A percentile compares a stretch with the other conserved stretches of the same genome.
phyloP scores from a whole-genome alignment of 1,140 invertebrate species.

The Macrostomum lignano region DNA sequence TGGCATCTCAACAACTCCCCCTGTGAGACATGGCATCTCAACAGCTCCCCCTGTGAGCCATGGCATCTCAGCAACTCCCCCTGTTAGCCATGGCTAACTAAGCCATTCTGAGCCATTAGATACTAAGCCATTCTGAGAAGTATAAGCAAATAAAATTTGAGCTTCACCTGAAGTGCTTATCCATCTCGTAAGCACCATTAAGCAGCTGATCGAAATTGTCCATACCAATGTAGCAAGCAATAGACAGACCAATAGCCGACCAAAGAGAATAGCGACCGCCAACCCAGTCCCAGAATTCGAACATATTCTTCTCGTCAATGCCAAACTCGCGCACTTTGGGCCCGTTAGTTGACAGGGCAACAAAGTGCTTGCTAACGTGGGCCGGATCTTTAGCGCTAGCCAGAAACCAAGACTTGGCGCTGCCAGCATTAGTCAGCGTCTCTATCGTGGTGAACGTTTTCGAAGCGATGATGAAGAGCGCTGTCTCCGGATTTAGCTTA shows the following conservation, averaged over 20 bases:
- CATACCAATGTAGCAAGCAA: constrained; percentile 67
- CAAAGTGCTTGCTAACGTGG: constrained; percentile 50
- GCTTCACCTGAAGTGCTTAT: constrained; percentile 72
- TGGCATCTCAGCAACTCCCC: not conserved
- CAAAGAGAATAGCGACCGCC: constrained; percentile 86
- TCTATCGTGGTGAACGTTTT: constrained; percentile 98
- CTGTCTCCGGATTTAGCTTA: constrained; percentile 62
- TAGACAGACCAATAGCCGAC: constrained; percentile 90
- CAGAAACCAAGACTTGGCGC: constrained; percentile 81
- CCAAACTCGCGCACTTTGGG: constrained; percentile 78
- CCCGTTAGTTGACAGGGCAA: constrained; percentile 77
- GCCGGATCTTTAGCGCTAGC: constrained; percentile 52
- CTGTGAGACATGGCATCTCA: too few relatives aligned
- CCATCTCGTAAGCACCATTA: constrained; percentile 64
- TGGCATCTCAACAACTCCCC: too few relatives aligned
- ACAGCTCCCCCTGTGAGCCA: too few relatives aligned
- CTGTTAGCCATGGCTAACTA: too few relatives aligned
- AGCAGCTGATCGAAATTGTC: constrained; percentile 77
- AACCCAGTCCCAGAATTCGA: constrained; percentile 99
- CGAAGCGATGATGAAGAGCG: constrained; percentile 86
- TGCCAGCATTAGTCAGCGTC: constrained; percentile 90
- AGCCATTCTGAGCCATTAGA: too few relatives aligned
- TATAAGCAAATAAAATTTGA: too few relatives aligned
- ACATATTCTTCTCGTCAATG: constrained; percentile 87
- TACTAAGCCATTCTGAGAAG: too few relatives aligned